Conservation (phyloP, 2,797 vertebrate genomes). For the Balearica regulorum region DNA sequence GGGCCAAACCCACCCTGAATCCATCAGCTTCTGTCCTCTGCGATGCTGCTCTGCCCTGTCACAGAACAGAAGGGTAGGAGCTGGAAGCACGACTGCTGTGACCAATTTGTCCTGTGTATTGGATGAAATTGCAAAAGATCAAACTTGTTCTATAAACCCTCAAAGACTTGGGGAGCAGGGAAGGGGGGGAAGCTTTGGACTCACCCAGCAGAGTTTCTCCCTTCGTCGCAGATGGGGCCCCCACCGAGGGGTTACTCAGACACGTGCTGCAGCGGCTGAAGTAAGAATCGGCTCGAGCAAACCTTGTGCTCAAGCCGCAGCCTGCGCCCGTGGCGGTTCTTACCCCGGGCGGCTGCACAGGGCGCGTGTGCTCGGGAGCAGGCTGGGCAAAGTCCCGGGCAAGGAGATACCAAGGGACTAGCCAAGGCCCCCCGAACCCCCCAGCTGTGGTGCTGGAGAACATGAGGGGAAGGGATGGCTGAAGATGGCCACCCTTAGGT, state of each 20-base stretch:
- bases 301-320: not conserved
- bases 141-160: not conserved
- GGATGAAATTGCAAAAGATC: not conserved
- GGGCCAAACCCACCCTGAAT: not conserved
- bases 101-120: not conserved
- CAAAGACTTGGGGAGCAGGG: not conserved
- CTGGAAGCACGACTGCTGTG: not conserved
- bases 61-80: not conserved
- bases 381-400: not conserved
- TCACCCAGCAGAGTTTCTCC: not conserved
- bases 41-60: rapidly evolving
- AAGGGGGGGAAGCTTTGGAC: not conserved
- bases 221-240: not conserved
- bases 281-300: rapidly evolving
- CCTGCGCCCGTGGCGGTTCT: not conserved
- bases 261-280: not conserved
- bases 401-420: rapidly evolving
- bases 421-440: rapidly evolving
- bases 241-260: not conserved
- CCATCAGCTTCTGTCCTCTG: not conserved
- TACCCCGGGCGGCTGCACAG: not conserved
- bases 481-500: rapidly evolving
- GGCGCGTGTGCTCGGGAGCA: not conserved
- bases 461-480: rapidly evolving
- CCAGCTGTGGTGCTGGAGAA: rapidly evolving